Conservation (phyloP, 2,797 vertebrate species). For the Vespertilio murinus region DNA sequence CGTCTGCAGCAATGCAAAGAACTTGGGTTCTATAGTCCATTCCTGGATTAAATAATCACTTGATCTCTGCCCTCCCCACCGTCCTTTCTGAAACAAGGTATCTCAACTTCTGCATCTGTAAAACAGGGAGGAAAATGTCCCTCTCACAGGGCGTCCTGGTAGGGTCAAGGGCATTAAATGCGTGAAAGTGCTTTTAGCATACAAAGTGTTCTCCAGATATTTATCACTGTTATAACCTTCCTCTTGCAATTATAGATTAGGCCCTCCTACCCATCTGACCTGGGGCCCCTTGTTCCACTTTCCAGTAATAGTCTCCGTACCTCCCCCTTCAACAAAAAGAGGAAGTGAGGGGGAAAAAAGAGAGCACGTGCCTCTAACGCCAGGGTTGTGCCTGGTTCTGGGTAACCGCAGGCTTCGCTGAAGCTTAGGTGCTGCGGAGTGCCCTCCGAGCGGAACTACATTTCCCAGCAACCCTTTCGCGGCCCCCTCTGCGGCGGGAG, state of each 20-base stretch:
- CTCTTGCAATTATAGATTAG: not conserved
- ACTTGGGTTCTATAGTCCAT: not conserved
- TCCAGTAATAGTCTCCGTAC: not conserved
- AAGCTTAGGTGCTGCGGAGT: fast-evolving
- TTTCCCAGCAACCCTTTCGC: conserved; percentile 64
- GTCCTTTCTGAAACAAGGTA: not conserved
- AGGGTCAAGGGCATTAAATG: not conserved
- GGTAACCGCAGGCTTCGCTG: fast-evolving
- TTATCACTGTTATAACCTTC: not conserved
- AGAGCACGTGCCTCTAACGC: not conserved
- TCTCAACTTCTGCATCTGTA: not conserved
- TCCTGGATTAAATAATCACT: not conserved
- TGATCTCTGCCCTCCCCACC: not conserved
- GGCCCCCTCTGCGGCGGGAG: fast-evolving
- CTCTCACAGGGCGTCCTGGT: not conserved
- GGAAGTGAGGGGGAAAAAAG: not conserved
- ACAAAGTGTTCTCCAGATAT: not conserved
- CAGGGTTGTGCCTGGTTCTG: fast-evolving
- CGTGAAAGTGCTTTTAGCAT: not conserved
- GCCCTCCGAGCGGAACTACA: conserved; percentile 65
- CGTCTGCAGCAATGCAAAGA: not conserved
- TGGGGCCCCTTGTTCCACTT: not conserved
- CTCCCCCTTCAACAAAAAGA: not conserved
- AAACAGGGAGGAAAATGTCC: not conserved
- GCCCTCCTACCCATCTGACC: not conserved